A percentile compares a stretch with the other conserved stretches of the same genome.
These are phyloP conservation scores for Psittacula derbiana DNA, from an alignment of 2,797 vertebrate species.

Conservation along the genomic window DNA sequence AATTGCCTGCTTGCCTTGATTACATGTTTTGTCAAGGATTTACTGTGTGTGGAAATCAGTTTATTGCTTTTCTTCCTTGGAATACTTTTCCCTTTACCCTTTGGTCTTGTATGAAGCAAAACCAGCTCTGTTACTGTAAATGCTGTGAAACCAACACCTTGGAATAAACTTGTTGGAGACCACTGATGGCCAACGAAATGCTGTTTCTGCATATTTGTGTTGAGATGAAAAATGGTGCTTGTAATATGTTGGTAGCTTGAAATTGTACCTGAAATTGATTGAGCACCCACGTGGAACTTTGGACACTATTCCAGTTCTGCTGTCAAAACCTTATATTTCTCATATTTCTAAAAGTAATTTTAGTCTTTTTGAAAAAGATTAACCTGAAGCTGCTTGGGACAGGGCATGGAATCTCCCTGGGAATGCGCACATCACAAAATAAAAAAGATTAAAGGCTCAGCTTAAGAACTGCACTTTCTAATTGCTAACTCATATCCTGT, in stretches of 20 bases:
- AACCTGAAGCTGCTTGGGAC: neutral
- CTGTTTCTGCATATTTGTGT: neutral
- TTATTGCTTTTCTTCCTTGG: neutral
- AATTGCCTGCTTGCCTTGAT: conserved; percentile 3
- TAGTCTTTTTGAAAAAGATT: neutral
- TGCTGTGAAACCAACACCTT: no score
- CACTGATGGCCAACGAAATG: no score
- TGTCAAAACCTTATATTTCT: neutral
- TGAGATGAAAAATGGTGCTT: neutral
- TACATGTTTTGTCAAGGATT: neutral
- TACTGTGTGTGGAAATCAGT: neutral
- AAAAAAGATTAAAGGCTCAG: neutral
- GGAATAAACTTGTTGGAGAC: no score
- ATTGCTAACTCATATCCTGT: neutral
- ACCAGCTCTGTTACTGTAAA: no score
- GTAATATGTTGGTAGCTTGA: neutral
- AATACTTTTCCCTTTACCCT: neutral
- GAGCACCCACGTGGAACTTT: neutral
- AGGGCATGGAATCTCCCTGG: neutral
- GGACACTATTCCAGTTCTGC: neutral
- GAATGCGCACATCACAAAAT: neutral
- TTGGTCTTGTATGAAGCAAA: neutral
- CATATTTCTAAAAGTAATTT: neutral
- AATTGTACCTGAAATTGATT: neutral
- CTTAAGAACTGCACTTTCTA: neutral